Conservation (phyloP, 2,113 vertebrate genomes). For the Trichomycterus rosablanca region DNA sequence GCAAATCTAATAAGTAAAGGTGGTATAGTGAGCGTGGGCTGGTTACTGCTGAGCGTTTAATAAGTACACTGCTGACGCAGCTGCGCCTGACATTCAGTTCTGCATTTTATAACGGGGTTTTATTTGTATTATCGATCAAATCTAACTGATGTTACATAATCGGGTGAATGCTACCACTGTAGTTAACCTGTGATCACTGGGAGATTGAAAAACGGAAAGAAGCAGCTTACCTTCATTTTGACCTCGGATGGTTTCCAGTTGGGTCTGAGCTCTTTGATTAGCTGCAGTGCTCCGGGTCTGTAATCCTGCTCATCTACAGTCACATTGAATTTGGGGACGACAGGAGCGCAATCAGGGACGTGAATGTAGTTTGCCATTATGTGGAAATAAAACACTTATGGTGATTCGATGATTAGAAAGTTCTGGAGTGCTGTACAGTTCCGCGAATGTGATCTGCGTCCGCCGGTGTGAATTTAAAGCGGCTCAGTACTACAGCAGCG, state of each 20-base stretch:
- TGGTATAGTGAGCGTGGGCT: no score
- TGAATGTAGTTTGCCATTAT: conserved; percentile 75
- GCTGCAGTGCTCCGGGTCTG: conserved; percentile 61
- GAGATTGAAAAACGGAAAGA: background rate
- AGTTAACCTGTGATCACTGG: no score
- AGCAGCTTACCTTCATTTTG: conserved; percentile 69
- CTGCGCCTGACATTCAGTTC: no score
- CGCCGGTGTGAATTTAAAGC: background rate
- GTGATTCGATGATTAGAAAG: background rate
- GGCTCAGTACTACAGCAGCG: background rate
- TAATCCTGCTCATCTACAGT: conserved; percentile 69
- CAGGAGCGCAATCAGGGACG: conserved; percentile 67
- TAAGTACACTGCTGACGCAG: no score
- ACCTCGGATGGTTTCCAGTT: conserved; percentile 70
- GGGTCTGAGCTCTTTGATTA: conserved; percentile 68
- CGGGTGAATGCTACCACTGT: no score
- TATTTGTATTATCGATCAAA: no score
- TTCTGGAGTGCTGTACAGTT: background rate
- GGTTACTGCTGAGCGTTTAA: no score
- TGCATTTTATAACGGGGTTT: no score
- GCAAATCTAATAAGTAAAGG: no score
- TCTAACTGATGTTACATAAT: no score
- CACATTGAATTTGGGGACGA: conserved; percentile 70
- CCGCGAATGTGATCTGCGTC: conserved; percentile 5
- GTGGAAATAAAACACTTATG: background rate